These are phyloP conservation scores for Falco naumanni DNA, from an alignment of 2,797 vertebrate species.

Conservation along the genomic window DNA sequence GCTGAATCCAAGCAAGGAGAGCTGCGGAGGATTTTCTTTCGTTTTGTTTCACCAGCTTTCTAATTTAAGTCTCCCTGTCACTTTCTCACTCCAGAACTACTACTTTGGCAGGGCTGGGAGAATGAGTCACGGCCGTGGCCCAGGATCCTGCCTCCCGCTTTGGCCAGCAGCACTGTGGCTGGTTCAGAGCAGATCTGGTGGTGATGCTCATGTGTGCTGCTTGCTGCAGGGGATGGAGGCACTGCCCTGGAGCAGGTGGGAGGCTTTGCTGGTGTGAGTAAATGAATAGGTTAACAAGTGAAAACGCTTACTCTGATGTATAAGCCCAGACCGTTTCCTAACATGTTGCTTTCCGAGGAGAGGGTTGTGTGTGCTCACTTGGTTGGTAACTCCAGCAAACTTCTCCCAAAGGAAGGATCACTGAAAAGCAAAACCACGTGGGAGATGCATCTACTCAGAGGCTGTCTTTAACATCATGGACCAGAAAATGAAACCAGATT, in stretches of 20 bases:
- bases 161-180: background rate
- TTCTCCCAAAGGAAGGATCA: background rate
- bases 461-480: background rate
- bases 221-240: background rate
- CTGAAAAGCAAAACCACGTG: background rate
- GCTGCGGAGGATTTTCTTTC: background rate
- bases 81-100: constrained; percentile 71
- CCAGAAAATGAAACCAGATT: background rate
- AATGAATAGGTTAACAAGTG: background rate
- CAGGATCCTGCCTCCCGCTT: constrained; percentile 33
- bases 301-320: background rate
- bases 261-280: background rate
- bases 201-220: background rate
- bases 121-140: constrained; percentile 58
- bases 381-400: background rate
- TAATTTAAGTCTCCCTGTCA: constrained; percentile 37
- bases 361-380: background rate
- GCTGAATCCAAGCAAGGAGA: background rate
- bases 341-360: background rate
- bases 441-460: background rate
- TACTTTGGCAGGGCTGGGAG: constrained; percentile 68
- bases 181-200: background rate
- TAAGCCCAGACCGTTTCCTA: rapidly evolving
- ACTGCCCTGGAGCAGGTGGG: background rate
- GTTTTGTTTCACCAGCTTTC: background rate